phyloP scores from a whole-genome alignment of 1,140 invertebrate species.

The Nomia melanderi region DNA sequence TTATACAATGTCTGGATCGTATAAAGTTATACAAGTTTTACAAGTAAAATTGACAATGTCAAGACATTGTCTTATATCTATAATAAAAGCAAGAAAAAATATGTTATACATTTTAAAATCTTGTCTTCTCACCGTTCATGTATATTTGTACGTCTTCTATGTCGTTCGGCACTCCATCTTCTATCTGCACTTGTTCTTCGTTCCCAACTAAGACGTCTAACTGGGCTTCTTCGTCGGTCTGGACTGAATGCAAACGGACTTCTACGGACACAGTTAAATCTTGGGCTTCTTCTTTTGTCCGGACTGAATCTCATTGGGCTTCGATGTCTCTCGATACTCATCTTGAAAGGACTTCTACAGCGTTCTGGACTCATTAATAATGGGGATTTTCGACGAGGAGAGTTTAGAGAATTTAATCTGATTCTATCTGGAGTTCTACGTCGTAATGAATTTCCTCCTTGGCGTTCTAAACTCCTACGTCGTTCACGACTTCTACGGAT shows the following conservation, averaged over 20 bases:
- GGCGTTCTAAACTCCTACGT: conserved; percentile 65
- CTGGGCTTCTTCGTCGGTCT: conserved; percentile 68
- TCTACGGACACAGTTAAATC: conserved; percentile 61
- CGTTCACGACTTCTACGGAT: conserved; percentile 58
- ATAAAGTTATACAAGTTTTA: not conserved
- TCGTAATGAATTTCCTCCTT: conserved; percentile 61
- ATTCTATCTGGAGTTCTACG: conserved; percentile 66
- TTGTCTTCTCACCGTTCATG: conserved; percentile 74
- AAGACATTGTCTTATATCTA: conserved; percentile 12
- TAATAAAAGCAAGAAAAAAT: not conserved
- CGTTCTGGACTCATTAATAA: conserved; percentile 54
- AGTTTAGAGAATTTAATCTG: conserved; percentile 71
- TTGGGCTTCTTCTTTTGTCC: conserved; percentile 56
- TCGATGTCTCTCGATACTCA: conserved; percentile 46
- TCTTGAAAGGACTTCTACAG: conserved; percentile 59
- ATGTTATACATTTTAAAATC: conserved; percentile 38
- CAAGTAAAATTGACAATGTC: not conserved
- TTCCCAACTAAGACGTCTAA: conserved; percentile 68
- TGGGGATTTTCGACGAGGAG: conserved; percentile 67
- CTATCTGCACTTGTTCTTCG: conserved; percentile 68
- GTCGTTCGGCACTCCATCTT: conserved; percentile 67
- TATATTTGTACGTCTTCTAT: conserved; percentile 68
- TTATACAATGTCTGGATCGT: not conserved
- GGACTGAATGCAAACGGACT: conserved; percentile 66
- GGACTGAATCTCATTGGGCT: conserved; percentile 68